A percentile compares a stretch with the other conserved stretches of the same genome.
Evolutionary conservation across 2,888 invertebrate species (phyloP).

Genomic region (Athrips mouffetella): DNA sequence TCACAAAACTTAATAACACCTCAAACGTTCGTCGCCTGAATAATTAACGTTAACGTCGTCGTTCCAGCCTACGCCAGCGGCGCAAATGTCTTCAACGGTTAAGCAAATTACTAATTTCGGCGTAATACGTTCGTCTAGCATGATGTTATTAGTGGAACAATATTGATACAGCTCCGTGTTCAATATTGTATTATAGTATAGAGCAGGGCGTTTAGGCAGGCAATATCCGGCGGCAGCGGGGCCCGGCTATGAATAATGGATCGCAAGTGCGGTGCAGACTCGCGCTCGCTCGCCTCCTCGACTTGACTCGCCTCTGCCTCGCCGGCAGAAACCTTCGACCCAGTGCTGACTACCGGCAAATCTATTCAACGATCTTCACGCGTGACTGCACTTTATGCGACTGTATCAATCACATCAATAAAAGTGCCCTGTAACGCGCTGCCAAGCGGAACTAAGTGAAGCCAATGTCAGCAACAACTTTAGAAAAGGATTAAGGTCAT

Average conservation of each 20-base stretch:
- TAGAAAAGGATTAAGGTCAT: constrained; percentile 4
- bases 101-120: constrained; percentile 9
- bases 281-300: neutral
- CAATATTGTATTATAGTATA: constrained; percentile 15
- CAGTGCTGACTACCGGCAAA: neutral
- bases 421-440: too few relatives aligned
- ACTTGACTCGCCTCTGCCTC: neutral
- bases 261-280: constrained; percentile 9
- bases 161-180: constrained; percentile 13
- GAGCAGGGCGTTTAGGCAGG: constrained; percentile 16
- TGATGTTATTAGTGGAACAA: neutral
- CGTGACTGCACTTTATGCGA: neutral
- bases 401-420: neutral
- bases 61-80: too few relatives aligned
- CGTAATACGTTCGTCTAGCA: neutral
- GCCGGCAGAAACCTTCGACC: neutral
- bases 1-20: neutral
- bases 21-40: neutral
- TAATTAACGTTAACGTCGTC: neutral
- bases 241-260: constrained; percentile 20
- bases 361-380: neutral
- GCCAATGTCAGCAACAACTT: constrained; percentile 1
- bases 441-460: neutral
- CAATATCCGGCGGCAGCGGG: constrained; percentile 20
- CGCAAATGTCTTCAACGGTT: constrained; percentile 3